Evolutionary conservation across 1,140 invertebrate genomes (phyloP).

Genomic region (Steinernema feltiae): DNA sequence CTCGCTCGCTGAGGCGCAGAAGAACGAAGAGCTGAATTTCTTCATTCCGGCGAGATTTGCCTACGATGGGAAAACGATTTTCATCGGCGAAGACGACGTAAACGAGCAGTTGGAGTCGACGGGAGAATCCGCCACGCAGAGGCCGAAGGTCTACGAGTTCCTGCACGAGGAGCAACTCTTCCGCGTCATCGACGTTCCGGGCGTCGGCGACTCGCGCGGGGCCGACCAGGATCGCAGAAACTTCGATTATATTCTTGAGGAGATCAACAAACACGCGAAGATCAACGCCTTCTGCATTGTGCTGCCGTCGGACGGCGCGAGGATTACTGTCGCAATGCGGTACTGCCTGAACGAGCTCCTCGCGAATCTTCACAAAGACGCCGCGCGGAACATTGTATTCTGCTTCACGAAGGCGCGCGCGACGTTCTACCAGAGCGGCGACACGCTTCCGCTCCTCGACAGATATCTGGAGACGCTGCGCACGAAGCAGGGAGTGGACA

Average conservation of each 20-base stretch:
- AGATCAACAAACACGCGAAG: conserved; percentile 18
- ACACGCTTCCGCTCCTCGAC: conserved; percentile 25
- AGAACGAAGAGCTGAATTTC: background rate
- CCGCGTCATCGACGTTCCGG: conserved; percentile 40
- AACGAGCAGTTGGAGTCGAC: background rate
- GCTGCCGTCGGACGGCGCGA: conserved; percentile 42
- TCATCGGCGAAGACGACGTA: background rate
- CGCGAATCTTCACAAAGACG: conserved; percentile 21
- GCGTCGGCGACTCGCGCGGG: conserved; percentile 40
- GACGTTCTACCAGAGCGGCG: conserved; percentile 34
- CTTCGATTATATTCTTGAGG: conserved; percentile 33
- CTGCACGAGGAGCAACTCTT: background rate
- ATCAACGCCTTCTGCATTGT: conserved; percentile 47
- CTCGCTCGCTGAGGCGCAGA: background rate
- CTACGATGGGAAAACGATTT: background rate
- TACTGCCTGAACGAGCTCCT: conserved; percentile 53
- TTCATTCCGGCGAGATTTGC: background rate
- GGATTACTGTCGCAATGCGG: conserved; percentile 34
- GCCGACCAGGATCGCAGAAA: conserved; percentile 36
- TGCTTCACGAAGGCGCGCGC: conserved; percentile 41
- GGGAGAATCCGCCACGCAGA: conserved; percentile 27
- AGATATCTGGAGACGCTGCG: background rate
- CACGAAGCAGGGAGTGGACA: conserved; percentile 20
- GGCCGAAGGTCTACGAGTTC: conserved; percentile 19
- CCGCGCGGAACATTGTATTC: conserved; percentile 41